Base-by-base conservation (phyloP, 1,140 invertebrate genomes). In the Amyelois transitella region DNA sequence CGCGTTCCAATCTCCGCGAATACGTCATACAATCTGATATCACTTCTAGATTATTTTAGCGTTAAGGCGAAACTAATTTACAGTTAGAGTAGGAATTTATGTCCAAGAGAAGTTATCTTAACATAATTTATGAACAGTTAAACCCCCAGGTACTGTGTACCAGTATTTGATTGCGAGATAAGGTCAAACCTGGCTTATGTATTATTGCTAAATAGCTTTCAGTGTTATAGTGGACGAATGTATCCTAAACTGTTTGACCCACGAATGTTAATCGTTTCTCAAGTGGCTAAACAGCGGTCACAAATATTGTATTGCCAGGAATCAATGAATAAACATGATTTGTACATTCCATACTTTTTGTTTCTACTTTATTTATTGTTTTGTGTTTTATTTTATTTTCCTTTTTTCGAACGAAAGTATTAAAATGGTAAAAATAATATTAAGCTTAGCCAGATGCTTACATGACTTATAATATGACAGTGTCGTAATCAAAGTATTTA, bases 281-380 rank as follows among this genome's bases (percentile, higher is more conserved):
- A 32, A 64, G 68, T 85, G 81, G 72, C 78, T 63, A 66, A 71
- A 69, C 76, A 76, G 71, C 63, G 81, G 77, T 85, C 85, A 85
- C 82, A 82, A 88, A 88, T 72, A 79, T 85, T 88, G 82, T 88
- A 88, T 88, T 88, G 81, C 83, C 86, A 88, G 86, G 87, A 80
- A 86, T 88, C 86, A 86, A 80, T 84, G 76, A 88, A 89, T 89
- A 88, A 90, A 89, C 86, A 90, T 87, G 90, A 91, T 91, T 91
- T 91, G 90, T 91, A 91, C 90, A 91, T 91, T 91, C 90, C 91
- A 91, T 90, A 89, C 89, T 90, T 90, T 88, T 91, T 90, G 78
- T 89, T 91, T 88, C 79, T 87, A 88, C 81, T 85, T 86, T 58
- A 75, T 76, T 84, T 58, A 75, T 76, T 84, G 71, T 83, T 74